phyloP scores from a whole-genome alignment of 1,140 invertebrate species.

The Zaprionus lachaisei region DNA sequence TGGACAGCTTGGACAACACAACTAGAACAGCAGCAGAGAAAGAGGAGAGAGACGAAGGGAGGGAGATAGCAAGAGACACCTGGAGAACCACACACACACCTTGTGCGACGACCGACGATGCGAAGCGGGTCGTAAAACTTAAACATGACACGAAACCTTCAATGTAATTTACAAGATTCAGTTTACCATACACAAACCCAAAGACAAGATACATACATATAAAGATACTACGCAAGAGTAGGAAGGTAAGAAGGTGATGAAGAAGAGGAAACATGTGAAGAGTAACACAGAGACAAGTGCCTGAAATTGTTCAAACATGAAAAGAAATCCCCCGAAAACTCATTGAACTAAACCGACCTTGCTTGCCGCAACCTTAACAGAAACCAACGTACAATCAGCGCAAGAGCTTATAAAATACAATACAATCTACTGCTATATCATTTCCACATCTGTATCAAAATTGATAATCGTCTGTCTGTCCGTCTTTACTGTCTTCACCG shows the following conservation, averaged over 20 bases:
- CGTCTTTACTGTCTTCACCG: constrained; percentile 14
- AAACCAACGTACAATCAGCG: background rate
- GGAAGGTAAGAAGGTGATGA: background rate
- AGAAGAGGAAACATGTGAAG: background rate
- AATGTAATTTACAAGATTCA: constrained; percentile 64
- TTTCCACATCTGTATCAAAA: constrained; percentile 19
- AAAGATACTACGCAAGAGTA: constrained; percentile 14
- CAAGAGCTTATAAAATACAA: background rate
- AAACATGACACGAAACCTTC: constrained; percentile 53
- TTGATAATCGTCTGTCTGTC: constrained; percentile 38
- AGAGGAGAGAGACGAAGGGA: background rate
- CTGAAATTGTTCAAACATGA: constrained; percentile 5
- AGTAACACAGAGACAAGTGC: background rate
- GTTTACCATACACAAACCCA: constrained; percentile 30
- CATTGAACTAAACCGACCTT: constrained; percentile 3
- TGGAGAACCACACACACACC: constrained; percentile 25
- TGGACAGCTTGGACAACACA: constrained; percentile 11
- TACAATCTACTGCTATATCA: constrained; percentile 12
- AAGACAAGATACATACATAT: constrained; percentile 19
- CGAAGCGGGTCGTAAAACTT: constrained; percentile 46
- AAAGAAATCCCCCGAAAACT: constrained; percentile 7
- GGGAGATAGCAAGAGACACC: background rate
- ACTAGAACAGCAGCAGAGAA: constrained; percentile 20
- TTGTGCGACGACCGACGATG: background rate
- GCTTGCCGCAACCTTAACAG: background rate